phyloP scores from a whole-genome alignment of 1,140 invertebrate species.

The Lordiphosa collinella region DNA sequence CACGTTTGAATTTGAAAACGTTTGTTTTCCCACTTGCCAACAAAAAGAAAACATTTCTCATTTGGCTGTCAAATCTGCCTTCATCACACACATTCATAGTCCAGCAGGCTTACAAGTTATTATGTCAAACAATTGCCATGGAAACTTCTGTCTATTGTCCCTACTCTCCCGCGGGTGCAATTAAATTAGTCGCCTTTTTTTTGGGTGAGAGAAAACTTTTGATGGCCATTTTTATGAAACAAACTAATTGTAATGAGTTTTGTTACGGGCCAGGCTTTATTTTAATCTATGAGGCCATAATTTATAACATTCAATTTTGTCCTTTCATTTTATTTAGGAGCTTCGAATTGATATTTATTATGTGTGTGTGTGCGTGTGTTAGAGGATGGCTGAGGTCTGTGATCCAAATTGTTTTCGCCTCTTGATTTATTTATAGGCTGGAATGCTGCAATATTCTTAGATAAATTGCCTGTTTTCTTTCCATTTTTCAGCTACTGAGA shows the following conservation, averaged over 20 bases:
- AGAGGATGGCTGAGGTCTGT: neutral
- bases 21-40: too few species aligned
- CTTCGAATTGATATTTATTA: slow-evolving; percentile 19
- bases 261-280: slow-evolving; percentile 3
- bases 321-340: neutral
- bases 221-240: too few species aligned
- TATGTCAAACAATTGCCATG: slow-evolving; percentile 3
- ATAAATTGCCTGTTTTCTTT: slow-evolving; percentile 4
- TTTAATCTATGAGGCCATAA: slow-evolving; percentile 29
- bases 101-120: neutral
- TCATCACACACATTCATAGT: neutral
- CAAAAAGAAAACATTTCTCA: neutral
- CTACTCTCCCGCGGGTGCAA: neutral
- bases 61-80: slow-evolving; percentile 1
- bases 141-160: neutral
- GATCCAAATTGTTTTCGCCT: slow-evolving; percentile 16
- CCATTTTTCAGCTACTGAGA: neutral
- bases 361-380: slow-evolving; percentile 1
- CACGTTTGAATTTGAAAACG: too few species aligned
- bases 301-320: slow-evolving; percentile 21
- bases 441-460: slow-evolving; percentile 7
- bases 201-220: neutral
- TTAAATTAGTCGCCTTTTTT: neutral
- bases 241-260: neutral
- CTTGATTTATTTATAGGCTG: slow-evolving; percentile 7